A percentile compares a stretch with the other conserved stretches of the same genome.
phyloP scores from a whole-genome alignment of 2,888 invertebrate species.

The Tetranychus piercei region DNA sequence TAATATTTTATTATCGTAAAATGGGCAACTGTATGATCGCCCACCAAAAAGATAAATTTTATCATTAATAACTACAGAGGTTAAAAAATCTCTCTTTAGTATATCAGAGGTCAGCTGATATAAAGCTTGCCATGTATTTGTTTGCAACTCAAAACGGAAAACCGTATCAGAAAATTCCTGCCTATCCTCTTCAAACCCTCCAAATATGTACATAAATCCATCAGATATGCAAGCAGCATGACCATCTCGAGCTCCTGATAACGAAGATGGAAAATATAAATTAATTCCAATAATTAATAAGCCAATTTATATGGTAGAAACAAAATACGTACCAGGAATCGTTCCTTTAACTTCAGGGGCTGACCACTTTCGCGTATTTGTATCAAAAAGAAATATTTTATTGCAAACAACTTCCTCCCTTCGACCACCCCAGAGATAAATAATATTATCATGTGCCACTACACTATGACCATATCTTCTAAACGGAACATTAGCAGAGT shows the following conservation, averaged over 20 bases:
- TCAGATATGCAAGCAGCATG: conserved; percentile 67
- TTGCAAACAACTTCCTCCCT: neutral
- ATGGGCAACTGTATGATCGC: conserved; percentile 45
- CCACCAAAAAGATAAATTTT: conserved; percentile 81
- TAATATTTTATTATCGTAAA: conserved; percentile 54
- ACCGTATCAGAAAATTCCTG: conserved; percentile 46
- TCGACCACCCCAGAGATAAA: conserved; percentile 59
- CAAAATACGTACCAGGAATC: neutral
- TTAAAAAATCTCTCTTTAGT: conserved; percentile 67
- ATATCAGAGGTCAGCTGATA: conserved; percentile 47
- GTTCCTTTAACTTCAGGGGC: neutral
- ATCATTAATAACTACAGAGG: conserved; percentile 54
- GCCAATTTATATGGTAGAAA: neutral
- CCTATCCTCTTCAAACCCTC: conserved; percentile 68
- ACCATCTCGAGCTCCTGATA: conserved; percentile 55
- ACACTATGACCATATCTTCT: conserved; percentile 85
- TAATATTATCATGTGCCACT: conserved; percentile 51
- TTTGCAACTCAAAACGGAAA: neutral
- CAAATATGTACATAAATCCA: conserved; percentile 68
- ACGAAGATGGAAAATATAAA: conserved; percentile 63
- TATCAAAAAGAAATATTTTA: neutral
- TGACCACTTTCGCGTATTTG: neutral
- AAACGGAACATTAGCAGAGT: conserved; percentile 39
- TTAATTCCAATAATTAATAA: conserved; percentile 40
- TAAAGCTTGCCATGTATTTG: conserved; percentile 41